A percentile compares a stretch with the other conserved stretches of the same genome.
phyloP scores from a whole-genome alignment of 1,140 invertebrate genomes.

The Homarus americanus region DNA sequence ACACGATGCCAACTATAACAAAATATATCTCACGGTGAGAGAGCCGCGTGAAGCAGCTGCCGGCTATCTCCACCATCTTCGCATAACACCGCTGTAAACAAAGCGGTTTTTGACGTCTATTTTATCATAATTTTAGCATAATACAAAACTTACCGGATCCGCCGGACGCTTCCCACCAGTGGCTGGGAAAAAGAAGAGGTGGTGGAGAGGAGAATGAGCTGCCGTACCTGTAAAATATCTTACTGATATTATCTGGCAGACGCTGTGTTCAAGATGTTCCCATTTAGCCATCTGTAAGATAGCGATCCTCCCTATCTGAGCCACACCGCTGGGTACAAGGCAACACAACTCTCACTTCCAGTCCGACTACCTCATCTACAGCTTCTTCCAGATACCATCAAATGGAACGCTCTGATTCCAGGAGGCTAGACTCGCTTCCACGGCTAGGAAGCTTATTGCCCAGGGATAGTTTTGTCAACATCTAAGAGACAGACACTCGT shows the following conservation, averaged over 20 bases:
- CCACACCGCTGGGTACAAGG: not conserved
- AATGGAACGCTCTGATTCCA: not conserved
- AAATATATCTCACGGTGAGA: not conserved
- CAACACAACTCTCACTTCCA: not conserved
- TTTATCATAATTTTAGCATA: constrained; percentile 17
- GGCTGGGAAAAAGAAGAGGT: not conserved
- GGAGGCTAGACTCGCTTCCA: not conserved
- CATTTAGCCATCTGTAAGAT: constrained; percentile 18
- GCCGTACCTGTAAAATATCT: not conserved
- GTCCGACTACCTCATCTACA: constrained; percentile 5
- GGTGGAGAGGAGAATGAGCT: not conserved
- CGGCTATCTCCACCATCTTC: not conserved
- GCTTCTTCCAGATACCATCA: constrained; percentile 1
- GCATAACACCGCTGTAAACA: not conserved
- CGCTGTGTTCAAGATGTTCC: constrained; percentile 1
- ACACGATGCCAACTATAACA: not conserved
- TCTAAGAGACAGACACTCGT: constrained; percentile 3
- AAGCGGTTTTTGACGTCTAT: not conserved
- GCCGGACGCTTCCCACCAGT: not conserved
- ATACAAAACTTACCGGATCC: not conserved
- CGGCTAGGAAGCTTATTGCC: not conserved
- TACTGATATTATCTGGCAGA: constrained; percentile 1
- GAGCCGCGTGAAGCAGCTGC: not conserved
- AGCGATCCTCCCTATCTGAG: not conserved
- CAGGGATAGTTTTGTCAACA: not conserved